Conservation (phyloP, 1,140 invertebrate genomes). For the Triops cancriformis region DNA sequence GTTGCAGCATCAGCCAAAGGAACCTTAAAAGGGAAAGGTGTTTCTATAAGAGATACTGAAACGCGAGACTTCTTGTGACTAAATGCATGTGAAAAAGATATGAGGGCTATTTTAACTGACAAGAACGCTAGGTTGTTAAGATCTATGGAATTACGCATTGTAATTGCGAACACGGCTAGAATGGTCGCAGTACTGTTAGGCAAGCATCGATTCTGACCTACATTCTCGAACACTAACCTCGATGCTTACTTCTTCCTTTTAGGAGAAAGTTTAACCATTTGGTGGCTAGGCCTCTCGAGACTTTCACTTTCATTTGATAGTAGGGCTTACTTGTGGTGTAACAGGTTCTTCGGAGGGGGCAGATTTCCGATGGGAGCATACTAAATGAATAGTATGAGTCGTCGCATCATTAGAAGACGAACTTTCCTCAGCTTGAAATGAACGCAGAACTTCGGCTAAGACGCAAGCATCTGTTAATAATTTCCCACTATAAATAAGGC, state of each 20-base stretch:
- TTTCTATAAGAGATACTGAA: background rate
- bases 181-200: background rate
- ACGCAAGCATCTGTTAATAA: background rate
- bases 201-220: background rate
- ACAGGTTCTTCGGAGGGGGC: background rate
- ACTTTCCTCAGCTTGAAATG: background rate
- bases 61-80: background rate
- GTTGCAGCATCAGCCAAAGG: background rate
- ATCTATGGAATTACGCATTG: background rate
- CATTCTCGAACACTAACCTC: background rate
- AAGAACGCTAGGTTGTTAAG: background rate
- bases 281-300: background rate
- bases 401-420: background rate
- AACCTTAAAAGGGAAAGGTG: background rate
- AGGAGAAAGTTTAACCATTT: background rate
- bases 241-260: background rate
- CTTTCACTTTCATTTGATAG: background rate
- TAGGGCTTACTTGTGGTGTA: background rate
- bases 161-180: background rate
- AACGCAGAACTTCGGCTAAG: background rate
- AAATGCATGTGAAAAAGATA: background rate
- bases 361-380: constrained; percentile 2
- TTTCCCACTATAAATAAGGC: background rate
- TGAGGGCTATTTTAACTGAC: background rate
- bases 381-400: background rate